These are phyloP conservation scores for Sialis lutaria DNA, from an alignment of 2,888 invertebrate genomes.

Conservation along the genomic window DNA sequence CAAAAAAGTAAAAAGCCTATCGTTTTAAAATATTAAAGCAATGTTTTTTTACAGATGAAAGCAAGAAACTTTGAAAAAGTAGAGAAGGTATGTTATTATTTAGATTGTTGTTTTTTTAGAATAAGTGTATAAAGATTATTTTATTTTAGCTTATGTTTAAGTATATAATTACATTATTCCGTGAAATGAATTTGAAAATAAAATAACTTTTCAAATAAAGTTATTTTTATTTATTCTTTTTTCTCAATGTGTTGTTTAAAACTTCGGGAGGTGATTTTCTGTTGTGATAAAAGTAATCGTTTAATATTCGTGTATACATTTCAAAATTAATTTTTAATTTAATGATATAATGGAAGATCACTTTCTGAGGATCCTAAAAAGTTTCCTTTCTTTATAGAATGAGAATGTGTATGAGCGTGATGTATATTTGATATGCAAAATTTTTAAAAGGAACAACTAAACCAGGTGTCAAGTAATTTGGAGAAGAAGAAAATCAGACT, in stretches of 20 bases:
- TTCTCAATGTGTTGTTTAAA: constrained; percentile 18
- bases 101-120: constrained; percentile 3
- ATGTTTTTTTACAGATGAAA: constrained; percentile 67
- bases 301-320: background rate
- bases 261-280: constrained; percentile 25
- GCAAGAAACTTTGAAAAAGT: constrained; percentile 94
- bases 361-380: constrained; percentile 7
- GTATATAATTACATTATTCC: too few relatives aligned
- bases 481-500: too few relatives aligned
- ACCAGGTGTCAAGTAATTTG: too few relatives aligned
- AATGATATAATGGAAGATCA: constrained; percentile 6
- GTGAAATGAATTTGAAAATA: constrained; percentile 5
- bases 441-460: too few relatives aligned
- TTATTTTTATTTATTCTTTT: constrained; percentile 17
- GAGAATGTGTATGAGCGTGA: constrained; percentile 6
- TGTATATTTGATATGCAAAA: too few relatives aligned
- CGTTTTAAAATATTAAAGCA: background rate
- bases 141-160: too few relatives aligned
- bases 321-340: background rate
- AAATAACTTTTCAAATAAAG: constrained; percentile 12
- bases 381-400: background rate
- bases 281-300: background rate
- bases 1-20: too few relatives aligned
- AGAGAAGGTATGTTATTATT: constrained; percentile 63
- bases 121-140: too few relatives aligned